Percentiles rank a stretch among this genome's conserved stretches.
Evolutionary conservation across 2,113 vertebrate genomes (phyloP).

Genomic region (Phylloscopus trochilus): DNA sequence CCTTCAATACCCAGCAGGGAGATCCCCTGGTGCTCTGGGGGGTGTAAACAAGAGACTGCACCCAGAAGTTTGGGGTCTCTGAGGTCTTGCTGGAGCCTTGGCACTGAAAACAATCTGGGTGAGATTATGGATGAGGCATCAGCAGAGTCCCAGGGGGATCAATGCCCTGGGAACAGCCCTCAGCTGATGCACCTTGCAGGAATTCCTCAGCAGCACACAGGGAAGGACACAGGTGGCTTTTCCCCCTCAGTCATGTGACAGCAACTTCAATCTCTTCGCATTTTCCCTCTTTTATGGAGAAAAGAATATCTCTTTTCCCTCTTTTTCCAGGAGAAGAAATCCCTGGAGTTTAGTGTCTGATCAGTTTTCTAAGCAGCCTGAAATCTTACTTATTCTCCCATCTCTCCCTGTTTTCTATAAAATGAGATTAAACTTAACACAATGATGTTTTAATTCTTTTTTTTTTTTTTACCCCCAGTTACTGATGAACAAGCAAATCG

Average conservation of each 20-base stretch:
- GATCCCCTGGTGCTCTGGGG: neutral
- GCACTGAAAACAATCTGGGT: neutral
- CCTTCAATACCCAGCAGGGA: neutral
- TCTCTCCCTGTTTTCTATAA: neutral
- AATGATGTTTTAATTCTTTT: neutral
- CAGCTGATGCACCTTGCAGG: neutral
- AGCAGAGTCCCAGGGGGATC: neutral
- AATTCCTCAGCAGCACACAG: neutral
- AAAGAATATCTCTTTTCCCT: too few species aligned
- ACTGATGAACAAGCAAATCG: conserved; percentile 85
- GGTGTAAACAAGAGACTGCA: neutral
- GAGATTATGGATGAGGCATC: neutral
- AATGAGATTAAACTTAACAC: neutral
- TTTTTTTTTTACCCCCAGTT: conserved; percentile 60
- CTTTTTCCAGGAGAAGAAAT: neutral
- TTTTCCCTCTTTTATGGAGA: neutral
- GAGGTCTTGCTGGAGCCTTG: neutral
- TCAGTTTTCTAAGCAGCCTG: neutral
- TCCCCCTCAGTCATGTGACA: neutral
- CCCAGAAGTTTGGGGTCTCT: neutral
- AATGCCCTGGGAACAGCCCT: neutral
- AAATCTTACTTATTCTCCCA: neutral
- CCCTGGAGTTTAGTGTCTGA: neutral
- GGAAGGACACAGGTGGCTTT: neutral
- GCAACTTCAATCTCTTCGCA: neutral